phyloP scores from a whole-genome alignment of 2,888 invertebrate genomes.

The Leucophenga maculata region DNA sequence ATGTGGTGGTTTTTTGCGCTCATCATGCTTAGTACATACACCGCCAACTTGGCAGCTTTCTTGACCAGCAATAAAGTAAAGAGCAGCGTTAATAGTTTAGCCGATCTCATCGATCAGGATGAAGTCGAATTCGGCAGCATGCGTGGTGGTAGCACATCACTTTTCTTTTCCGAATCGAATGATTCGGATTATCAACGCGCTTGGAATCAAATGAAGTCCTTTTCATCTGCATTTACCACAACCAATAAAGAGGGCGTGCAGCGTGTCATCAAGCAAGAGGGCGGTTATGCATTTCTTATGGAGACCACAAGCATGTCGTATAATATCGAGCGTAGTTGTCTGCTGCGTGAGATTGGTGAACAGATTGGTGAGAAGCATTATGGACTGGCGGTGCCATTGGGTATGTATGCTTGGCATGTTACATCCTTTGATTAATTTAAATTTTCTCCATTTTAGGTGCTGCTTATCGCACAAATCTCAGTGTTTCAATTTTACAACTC shows the following conservation, averaged over 20 bases:
- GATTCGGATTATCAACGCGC: constrained; percentile 89
- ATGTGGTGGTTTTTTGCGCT: constrained; percentile 88
- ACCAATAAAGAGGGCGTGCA: constrained; percentile 89
- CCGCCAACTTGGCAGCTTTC: constrained; percentile 94
- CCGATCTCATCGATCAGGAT: constrained; percentile 92
- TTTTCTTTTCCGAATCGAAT: constrained; percentile 91
- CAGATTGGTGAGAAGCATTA: constrained; percentile 93
- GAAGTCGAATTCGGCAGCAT: constrained; percentile 95
- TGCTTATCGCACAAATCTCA: constrained; percentile 84
- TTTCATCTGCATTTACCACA: constrained; percentile 85
- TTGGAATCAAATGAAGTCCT: constrained; percentile 90
- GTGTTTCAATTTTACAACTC: constrained; percentile 88
- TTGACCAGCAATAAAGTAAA: constrained; percentile 92
- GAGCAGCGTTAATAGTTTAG: constrained; percentile 88
- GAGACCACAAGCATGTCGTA: constrained; percentile 96
- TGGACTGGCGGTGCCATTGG: constrained; percentile 91
- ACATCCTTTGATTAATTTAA: background rate
- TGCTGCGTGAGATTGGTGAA: constrained; percentile 84
- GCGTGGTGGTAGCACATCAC: constrained; percentile 89
- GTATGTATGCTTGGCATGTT: constrained; percentile 73
- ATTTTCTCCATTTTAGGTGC: constrained; percentile 75
- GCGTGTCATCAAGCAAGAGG: constrained; percentile 81
- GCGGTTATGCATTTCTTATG: constrained; percentile 94
- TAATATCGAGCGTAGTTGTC: constrained; percentile 85
- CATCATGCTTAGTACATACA: constrained; percentile 89